These are phyloP conservation scores for Serrognathus titanus DNA, from an alignment of 2,888 invertebrate genomes.

Conservation along the genomic window DNA sequence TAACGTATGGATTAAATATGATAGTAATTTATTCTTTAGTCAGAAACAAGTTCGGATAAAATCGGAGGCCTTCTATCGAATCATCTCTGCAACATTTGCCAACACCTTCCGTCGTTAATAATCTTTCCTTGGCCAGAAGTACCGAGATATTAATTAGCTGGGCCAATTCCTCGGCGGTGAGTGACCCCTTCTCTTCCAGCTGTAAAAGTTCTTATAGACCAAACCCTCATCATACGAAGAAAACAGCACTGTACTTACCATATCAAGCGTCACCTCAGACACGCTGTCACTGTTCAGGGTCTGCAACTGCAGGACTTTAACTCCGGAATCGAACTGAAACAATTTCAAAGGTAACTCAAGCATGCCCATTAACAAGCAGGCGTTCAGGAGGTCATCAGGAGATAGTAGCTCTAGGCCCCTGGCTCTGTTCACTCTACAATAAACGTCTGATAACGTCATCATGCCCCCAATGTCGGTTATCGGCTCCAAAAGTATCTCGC, in stretches of 20 bases:
- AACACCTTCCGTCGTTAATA: slow-evolving; percentile 80
- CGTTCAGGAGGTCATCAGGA: slow-evolving; percentile 93
- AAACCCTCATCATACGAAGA: slow-evolving; percentile 6
- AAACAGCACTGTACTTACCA: slow-evolving; percentile 50
- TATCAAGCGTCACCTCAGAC: slow-evolving; percentile 61
- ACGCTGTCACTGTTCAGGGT: slow-evolving; percentile 70
- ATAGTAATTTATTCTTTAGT: slow-evolving; percentile 38
- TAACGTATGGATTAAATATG: too few relatives aligned
- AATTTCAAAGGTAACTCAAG: slow-evolving; percentile 71
- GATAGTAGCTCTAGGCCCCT: slow-evolving; percentile 93
- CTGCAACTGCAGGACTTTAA: slow-evolving; percentile 84
- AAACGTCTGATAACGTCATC: slow-evolving; percentile 95
- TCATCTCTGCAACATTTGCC: slow-evolving; percentile 93
- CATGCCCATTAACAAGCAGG: slow-evolving; percentile 69
- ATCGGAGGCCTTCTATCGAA: slow-evolving; percentile 89
- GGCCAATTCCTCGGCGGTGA: slow-evolving; percentile 86
- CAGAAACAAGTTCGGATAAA: slow-evolving; percentile 88
- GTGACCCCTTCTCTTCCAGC: slow-evolving; percentile 64
- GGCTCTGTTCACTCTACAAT: slow-evolving; percentile 94
- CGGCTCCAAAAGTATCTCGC: slow-evolving; percentile 75
- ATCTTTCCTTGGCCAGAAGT: slow-evolving; percentile 83
- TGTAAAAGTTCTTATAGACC: slow-evolving; percentile 40
- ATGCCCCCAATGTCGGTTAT: slow-evolving; percentile 90
- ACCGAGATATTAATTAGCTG: slow-evolving; percentile 80
- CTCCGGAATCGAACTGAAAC: slow-evolving; percentile 89